phyloP scores from a whole-genome alignment of 1,140 invertebrate species.

The Arctopsyche grandis region DNA sequence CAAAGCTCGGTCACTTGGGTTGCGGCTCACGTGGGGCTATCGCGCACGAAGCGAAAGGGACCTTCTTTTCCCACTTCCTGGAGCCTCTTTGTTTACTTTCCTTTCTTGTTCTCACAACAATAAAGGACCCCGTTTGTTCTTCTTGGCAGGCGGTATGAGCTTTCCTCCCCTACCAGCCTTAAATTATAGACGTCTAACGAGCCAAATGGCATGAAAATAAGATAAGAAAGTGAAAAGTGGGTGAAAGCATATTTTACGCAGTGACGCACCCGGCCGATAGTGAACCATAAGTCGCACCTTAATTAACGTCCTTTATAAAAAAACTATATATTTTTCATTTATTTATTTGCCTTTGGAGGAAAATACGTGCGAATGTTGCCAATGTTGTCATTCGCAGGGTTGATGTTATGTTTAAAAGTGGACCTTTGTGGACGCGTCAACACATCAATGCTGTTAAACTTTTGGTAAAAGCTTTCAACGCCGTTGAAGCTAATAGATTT shows the following conservation, averaged over 20 bases:
- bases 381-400: not conserved
- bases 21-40: slow-evolving; percentile 43
- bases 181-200: slow-evolving; percentile 45
- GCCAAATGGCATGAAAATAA: slow-evolving; percentile 41
- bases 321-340: not conserved
- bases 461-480: slow-evolving; percentile 10
- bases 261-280: not conserved
- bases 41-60: slow-evolving; percentile 43
- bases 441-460: slow-evolving; percentile 14
- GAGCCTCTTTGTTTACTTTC: slow-evolving; percentile 43
- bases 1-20: slow-evolving; percentile 39
- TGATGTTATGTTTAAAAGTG: not conserved
- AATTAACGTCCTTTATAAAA: not conserved
- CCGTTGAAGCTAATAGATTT: not conserved
- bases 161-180: not conserved
- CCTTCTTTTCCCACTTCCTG: slow-evolving; percentile 40
- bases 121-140: slow-evolving; percentile 39
- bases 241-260: slow-evolving; percentile 32
- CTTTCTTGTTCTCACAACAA: slow-evolving; percentile 48
- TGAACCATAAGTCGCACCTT: not conserved
- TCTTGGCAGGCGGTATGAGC: slow-evolving; percentile 17
- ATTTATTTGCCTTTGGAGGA: too few species aligned
- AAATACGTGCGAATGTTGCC: too few species aligned
- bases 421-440: slow-evolving; percentile 2
- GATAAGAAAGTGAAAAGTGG: slow-evolving; percentile 43